These are phyloP conservation scores for Anguilla anguilla DNA, from an alignment of 2,797 vertebrate genomes.

Conservation along the genomic window DNA sequence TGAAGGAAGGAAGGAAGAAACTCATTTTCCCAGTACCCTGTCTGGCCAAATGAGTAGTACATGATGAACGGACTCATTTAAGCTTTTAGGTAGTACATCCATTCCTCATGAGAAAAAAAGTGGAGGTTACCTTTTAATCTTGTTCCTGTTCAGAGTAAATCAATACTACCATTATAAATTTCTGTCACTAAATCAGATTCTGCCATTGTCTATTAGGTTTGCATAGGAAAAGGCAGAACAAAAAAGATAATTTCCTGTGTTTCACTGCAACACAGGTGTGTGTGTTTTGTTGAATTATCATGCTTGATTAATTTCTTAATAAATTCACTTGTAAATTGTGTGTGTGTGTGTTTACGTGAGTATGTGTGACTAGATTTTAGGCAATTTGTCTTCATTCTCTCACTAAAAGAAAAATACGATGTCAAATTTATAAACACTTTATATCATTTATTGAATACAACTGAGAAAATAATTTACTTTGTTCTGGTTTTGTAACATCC, in stretches of 20 bases:
- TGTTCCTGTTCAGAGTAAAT: constrained; percentile 3
- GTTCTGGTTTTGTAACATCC: background rate
- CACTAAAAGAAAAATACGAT: background rate
- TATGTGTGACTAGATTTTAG: too few species aligned
- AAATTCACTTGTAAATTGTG: background rate
- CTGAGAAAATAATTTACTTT: background rate
- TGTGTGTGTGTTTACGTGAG: too few species aligned
- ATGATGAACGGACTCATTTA: background rate
- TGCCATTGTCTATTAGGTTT: background rate
- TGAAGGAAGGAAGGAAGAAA: background rate
- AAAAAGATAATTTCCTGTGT: background rate
- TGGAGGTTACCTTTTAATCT: background rate
- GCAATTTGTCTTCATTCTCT: background rate
- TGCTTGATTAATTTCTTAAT: background rate
- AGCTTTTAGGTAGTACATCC: background rate
- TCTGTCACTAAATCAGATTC: background rate
- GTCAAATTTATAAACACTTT: background rate
- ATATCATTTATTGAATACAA: background rate
- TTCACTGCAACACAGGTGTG: background rate
- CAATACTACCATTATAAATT: background rate
- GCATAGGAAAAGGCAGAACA: background rate
- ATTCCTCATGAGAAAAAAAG: background rate
- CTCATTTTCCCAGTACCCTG: too few species aligned
- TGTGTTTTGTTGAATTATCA: background rate
- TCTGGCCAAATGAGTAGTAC: background rate